Percentiles rank a stretch among this genome's conserved stretches.
phyloP scores from a whole-genome alignment of 2,888 invertebrate genomes.

The Andrena bicolor region DNA sequence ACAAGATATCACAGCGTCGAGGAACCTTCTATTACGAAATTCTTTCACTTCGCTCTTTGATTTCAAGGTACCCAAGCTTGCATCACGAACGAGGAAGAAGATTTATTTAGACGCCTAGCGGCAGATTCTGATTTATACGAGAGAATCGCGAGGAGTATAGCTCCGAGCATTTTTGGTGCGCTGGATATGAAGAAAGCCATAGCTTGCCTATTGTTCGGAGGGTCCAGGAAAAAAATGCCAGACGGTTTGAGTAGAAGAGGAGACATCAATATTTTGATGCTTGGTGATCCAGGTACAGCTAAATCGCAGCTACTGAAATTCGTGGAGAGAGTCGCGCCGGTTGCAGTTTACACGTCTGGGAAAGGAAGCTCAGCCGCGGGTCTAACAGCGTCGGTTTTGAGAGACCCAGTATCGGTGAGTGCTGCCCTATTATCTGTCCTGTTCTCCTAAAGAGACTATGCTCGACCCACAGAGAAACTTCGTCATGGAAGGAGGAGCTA shows the following conservation, averaged over 20 bases:
- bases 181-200: slow-evolving; percentile 98
- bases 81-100: slow-evolving; percentile 91
- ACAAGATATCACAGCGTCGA: background rate
- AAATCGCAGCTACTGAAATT: slow-evolving; percentile 99
- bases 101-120: slow-evolving; percentile 93
- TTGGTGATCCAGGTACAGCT: slow-evolving; percentile 99
- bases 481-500: slow-evolving; percentile 99
- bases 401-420: slow-evolving; percentile 96
- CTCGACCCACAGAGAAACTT: slow-evolving; percentile 91
- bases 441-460: background rate
- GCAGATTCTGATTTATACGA: slow-evolving; percentile 95
- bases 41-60: background rate
- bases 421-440: background rate
- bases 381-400: slow-evolving; percentile 97
- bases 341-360: slow-evolving; percentile 99
- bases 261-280: slow-evolving; percentile 96
- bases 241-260: slow-evolving; percentile 98
- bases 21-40: background rate
- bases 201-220: slow-evolving; percentile 97
- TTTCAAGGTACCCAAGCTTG: slow-evolving; percentile 77
- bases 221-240: slow-evolving; percentile 94
- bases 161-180: slow-evolving; percentile 98
- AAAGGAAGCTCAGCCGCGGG: slow-evolving; percentile 99
- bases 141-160: slow-evolving; percentile 94
- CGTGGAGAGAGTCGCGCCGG: slow-evolving; percentile 97